Conservation (phyloP, 2,113 vertebrate species). For the Equus quagga region DNA sequence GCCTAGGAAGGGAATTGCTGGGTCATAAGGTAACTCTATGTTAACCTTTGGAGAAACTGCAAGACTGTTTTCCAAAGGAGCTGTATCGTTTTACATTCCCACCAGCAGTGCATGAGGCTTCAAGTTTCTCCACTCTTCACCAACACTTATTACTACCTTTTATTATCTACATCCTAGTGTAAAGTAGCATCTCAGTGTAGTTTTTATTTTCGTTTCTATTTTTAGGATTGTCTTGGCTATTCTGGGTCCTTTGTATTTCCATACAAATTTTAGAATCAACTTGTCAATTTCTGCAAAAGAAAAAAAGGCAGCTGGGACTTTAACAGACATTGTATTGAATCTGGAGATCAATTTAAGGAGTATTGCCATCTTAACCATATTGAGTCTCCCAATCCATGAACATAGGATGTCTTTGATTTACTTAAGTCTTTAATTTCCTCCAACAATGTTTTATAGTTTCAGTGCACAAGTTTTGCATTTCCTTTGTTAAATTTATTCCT, state of each 20-base stretch:
- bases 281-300: neutral
- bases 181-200: neutral
- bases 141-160: neutral
- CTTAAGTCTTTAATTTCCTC: neutral
- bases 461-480: neutral
- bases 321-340: neutral
- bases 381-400: neutral
- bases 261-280: conserved; percentile 35
- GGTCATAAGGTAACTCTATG: neutral
- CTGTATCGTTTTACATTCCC: neutral
- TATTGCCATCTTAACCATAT: neutral
- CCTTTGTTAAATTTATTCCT: neutral
- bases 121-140: neutral
- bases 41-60: neutral
- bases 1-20: neutral
- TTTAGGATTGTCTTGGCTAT: neutral
- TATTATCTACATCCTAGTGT: neutral
- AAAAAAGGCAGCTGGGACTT: neutral
- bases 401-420: neutral
- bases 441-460: neutral
- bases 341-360: neutral
- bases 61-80: neutral
- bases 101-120: rapidly evolving
- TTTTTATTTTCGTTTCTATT: neutral
- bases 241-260: neutral